Percentiles rank a stretch among this genome's conserved stretches.
phyloP scores from a whole-genome alignment of 1,140 invertebrate species.

The Drosophila grimshawi region DNA sequence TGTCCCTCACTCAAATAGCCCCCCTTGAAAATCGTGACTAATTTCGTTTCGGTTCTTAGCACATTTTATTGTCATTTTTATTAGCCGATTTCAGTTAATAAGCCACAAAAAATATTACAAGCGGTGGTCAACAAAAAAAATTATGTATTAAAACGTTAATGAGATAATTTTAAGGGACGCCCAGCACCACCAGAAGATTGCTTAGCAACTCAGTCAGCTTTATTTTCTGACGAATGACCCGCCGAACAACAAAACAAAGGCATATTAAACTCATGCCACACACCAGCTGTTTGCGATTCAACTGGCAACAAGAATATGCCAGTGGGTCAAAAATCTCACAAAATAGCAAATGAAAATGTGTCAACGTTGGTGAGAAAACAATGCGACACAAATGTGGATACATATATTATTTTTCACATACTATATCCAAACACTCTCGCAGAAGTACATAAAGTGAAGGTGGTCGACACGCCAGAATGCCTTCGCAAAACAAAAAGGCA shows the following conservation, averaged over 20 bases:
- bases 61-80: slow-evolving; percentile 56
- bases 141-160: slow-evolving; percentile 55
- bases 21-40: slow-evolving; percentile 41
- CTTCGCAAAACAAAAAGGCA: slow-evolving; percentile 16
- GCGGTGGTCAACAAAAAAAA: slow-evolving; percentile 6
- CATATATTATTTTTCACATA: slow-evolving; percentile 10
- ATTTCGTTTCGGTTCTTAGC: slow-evolving; percentile 47
- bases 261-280: slow-evolving; percentile 9
- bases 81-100: slow-evolving; percentile 72
- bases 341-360: slow-evolving; percentile 53
- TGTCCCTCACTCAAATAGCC: slow-evolving; percentile 6
- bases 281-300: neutral
- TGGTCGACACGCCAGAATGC: slow-evolving; percentile 67
- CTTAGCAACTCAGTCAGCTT: slow-evolving; percentile 40
- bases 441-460: slow-evolving; percentile 40
- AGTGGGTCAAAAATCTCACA: slow-evolving; percentile 6
- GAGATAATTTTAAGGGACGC: slow-evolving; percentile 45
- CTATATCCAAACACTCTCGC: neutral
- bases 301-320: slow-evolving; percentile 20
- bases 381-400: slow-evolving; percentile 40
- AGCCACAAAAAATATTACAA: slow-evolving; percentile 24
- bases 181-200: neutral
- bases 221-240: slow-evolving; percentile 36
- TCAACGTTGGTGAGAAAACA: slow-evolving; percentile 52
- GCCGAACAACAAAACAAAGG: slow-evolving; percentile 64